Evolutionary conservation across 2,888 invertebrate species (phyloP).

Genomic region (Lasioglossum leucozonium): DNA sequence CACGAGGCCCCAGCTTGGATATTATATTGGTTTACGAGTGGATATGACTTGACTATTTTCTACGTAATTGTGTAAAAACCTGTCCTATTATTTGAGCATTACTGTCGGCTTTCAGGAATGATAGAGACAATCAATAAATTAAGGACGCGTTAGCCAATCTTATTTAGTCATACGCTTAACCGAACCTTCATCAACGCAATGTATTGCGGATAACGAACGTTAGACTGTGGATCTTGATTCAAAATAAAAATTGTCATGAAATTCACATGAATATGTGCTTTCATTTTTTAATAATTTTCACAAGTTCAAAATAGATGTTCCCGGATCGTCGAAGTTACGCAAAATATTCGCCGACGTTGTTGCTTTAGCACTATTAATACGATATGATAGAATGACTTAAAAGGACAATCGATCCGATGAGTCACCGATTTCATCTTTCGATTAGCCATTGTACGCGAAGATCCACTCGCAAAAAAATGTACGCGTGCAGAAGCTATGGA

Average conservation of each 20-base stretch:
- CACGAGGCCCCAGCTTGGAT: neutral
- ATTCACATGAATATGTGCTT: neutral
- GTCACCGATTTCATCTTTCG: slow-evolving; percentile 49
- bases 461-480: slow-evolving; percentile 26
- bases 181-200: neutral
- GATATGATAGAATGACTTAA: slow-evolving; percentile 25
- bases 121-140: slow-evolving; percentile 2
- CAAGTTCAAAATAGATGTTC: no score
- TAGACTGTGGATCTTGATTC: neutral
- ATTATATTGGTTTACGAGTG: neutral
- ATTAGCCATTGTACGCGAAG: slow-evolving; percentile 39
- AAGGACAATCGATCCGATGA: slow-evolving; percentile 37
- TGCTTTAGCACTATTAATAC: slow-evolving; percentile 32
- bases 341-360: neutral
- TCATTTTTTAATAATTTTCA: neutral
- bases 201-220: neutral
- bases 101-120: neutral
- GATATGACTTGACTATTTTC: neutral
- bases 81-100: neutral
- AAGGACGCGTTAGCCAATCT: neutral
- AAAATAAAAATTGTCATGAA: neutral
- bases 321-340: neutral
- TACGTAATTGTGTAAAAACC: neutral
- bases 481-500: slow-evolving; percentile 24
- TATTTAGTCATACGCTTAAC: neutral